These are phyloP conservation scores for Drosophila pseudotakahashii DNA, from an alignment of 2,888 invertebrate genomes.

Conservation along the genomic window DNA sequence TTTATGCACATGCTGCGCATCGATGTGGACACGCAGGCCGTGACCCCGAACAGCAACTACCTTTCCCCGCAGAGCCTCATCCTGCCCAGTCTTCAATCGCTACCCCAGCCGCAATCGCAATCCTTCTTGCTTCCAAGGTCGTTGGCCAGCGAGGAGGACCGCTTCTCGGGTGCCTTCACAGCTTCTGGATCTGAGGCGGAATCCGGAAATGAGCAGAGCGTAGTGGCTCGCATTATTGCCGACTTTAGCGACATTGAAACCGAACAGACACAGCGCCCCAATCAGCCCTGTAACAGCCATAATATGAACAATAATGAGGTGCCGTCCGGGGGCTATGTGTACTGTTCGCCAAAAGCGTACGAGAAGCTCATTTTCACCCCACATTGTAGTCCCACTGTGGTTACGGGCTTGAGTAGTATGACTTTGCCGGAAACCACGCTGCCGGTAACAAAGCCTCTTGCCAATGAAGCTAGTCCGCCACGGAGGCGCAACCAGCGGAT, in stretches of 20 bases:
- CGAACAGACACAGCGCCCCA: conserved; percentile 84
- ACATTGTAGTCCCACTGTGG: conserved; percentile 61
- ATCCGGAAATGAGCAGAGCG: conserved; percentile 84
- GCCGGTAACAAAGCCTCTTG: conserved; percentile 46
- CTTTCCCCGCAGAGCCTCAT: conserved; percentile 47
- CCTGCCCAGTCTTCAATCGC: conserved; percentile 60
- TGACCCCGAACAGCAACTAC: conserved; percentile 33
- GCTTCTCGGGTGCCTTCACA: conserved; percentile 54
- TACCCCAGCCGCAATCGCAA: conserved; percentile 14
- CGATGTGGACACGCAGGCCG: conserved; percentile 85
- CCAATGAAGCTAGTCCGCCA: conserved; percentile 65
- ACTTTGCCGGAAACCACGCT: conserved; percentile 53
- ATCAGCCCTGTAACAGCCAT: conserved; percentile 52
- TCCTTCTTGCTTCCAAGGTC: conserved; percentile 49
- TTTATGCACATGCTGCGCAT: conserved; percentile 91
- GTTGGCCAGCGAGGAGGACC: conserved; percentile 61
- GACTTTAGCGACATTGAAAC: conserved; percentile 88
- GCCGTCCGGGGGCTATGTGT: conserved; percentile 29
- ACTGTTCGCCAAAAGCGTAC: conserved; percentile 79
- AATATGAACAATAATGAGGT: conserved; percentile 75
- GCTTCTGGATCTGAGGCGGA: conserved; percentile 62
- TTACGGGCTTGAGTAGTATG: conserved; percentile 22
- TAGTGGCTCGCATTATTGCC: conserved; percentile 87
- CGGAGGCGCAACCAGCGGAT: conserved; percentile 82
- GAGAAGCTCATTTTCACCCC: conserved; percentile 86